Evolutionary conservation across 1,140 invertebrate genomes (phyloP).

Genomic region (Zelostemma sp.): DNA sequence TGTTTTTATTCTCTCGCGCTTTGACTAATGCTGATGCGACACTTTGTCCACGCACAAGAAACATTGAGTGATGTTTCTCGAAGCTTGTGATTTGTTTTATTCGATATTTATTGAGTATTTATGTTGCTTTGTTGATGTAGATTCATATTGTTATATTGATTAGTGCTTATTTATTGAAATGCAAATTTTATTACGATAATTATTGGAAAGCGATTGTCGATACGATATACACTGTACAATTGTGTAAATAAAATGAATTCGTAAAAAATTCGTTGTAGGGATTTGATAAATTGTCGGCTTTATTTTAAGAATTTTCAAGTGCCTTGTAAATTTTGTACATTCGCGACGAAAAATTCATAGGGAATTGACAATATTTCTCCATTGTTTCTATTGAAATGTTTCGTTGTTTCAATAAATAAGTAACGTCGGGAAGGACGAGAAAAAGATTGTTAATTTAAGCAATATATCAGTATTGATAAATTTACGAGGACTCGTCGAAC

Average conservation of each 20-base stretch:
- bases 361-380: too few species aligned
- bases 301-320: neutral
- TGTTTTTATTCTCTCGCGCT: constrained; percentile 19
- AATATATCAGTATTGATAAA: neutral
- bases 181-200: constrained; percentile 34
- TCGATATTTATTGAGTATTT: constrained; percentile 7
- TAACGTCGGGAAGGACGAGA: neutral
- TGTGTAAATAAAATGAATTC: neutral
- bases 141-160: constrained; percentile 16
- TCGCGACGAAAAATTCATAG: neutral
- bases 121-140: neutral
- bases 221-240: neutral
- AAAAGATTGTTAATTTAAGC: neutral
- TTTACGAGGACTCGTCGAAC: neutral
- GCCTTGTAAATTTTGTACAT: neutral
- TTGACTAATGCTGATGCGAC: constrained; percentile 1
- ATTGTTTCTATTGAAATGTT: neutral
- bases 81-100: constrained; percentile 2
- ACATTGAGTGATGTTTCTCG: neutral
- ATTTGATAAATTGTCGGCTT: neutral
- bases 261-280: neutral
- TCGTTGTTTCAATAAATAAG: neutral
- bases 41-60: constrained; percentile 23
- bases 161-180: constrained; percentile 40
- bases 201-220: constrained; percentile 3